These are phyloP conservation scores for Anaspis maculata DNA, from an alignment of 2,888 invertebrate genomes.

Conservation along the genomic window DNA sequence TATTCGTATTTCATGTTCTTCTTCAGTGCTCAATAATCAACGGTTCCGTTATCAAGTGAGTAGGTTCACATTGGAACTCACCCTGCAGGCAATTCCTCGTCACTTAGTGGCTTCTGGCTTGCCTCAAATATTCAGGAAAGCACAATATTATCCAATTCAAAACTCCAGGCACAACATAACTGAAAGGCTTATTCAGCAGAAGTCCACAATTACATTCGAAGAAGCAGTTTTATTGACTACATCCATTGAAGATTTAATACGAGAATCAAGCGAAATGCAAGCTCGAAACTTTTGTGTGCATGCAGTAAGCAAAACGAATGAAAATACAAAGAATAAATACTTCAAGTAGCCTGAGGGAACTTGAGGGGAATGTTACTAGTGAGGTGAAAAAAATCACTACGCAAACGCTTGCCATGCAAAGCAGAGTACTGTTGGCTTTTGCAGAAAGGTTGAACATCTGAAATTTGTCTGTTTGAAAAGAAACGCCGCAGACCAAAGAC, in stretches of 20 bases:
- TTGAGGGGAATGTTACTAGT: not conserved
- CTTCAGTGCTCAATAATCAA: too few relatives aligned
- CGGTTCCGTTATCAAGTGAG: too few relatives aligned
- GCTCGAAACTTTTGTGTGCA: not conserved
- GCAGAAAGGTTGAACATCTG: not conserved
- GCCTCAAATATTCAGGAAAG: too few relatives aligned
- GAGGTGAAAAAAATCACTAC: not conserved
- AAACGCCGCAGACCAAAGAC: not conserved
- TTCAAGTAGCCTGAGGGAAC: too few relatives aligned
- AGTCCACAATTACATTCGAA: constrained; percentile 1
- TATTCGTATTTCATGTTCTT: too few relatives aligned
- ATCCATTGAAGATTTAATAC: constrained; percentile 1
- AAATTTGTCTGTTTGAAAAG: not conserved
- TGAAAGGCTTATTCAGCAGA: constrained; percentile 6
- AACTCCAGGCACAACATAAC: too few relatives aligned
- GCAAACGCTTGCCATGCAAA: not conserved
- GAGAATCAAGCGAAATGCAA: constrained; percentile 4
- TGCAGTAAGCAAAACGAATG: too few relatives aligned
- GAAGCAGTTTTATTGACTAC: constrained; percentile 1
- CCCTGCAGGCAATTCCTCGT: too few relatives aligned
- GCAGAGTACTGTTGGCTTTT: not conserved
- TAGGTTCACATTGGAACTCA: too few relatives aligned
- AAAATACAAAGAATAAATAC: too few relatives aligned
- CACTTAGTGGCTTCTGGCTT: too few relatives aligned
- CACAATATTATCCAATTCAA: too few relatives aligned